Evolutionary conservation across 1,140 invertebrate species (phyloP).

Genomic region (Triops cancriformis): DNA sequence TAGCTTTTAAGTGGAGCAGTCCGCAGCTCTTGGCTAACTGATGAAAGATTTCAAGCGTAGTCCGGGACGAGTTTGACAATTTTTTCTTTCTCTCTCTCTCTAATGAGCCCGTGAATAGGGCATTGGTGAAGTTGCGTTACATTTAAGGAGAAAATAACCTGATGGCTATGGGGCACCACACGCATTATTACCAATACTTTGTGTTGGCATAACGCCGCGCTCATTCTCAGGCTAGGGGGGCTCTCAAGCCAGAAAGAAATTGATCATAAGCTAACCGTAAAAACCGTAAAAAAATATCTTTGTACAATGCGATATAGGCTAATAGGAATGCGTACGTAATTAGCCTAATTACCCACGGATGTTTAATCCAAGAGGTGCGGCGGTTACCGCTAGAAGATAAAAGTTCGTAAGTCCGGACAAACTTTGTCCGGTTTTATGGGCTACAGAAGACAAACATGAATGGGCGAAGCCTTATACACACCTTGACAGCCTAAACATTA

Average conservation of each 20-base stretch:
- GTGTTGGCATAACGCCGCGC: not conserved
- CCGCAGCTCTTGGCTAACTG: not conserved
- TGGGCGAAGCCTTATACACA: not conserved
- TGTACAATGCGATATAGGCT: not conserved
- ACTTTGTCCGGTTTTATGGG: not conserved
- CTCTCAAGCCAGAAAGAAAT: no score
- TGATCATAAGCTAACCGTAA: no score
- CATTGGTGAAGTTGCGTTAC: not conserved
- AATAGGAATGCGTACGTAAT: not conserved
- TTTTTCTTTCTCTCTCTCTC: not conserved
- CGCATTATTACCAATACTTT: not conserved
- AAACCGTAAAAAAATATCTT: no score
- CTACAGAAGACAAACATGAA: not conserved
- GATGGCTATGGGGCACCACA: not conserved
- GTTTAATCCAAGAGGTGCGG: not conserved
- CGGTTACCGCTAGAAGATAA: not conserved
- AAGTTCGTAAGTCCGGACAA: not conserved
- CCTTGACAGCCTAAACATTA: conserved; percentile 13
- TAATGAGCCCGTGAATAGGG: not conserved
- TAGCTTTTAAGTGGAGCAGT: not conserved
- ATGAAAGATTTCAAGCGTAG: not conserved
- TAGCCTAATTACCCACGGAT: not conserved
- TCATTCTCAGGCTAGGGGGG: not conserved
- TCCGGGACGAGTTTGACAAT: not conserved
- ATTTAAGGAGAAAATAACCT: not conserved